phyloP scores from a whole-genome alignment of 1,140 invertebrate species.

The Oryctes rhinoceros region DNA sequence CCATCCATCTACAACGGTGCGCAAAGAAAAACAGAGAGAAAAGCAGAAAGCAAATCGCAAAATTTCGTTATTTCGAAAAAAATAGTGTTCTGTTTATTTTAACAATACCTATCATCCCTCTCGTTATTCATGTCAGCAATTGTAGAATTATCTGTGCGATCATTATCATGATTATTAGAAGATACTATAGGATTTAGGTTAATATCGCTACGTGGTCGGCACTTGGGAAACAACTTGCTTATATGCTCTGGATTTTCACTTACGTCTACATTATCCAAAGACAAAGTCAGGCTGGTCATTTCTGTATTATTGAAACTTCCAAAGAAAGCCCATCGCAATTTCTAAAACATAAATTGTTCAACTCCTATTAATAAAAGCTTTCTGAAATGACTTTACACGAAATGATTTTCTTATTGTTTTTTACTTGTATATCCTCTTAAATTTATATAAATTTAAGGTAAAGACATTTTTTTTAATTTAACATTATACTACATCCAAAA shows the following conservation, averaged over 20 bases:
- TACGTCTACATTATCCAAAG: slow-evolving; percentile 62
- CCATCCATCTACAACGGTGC: slow-evolving; percentile 55
- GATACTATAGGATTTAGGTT: slow-evolving; percentile 67
- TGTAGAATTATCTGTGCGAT: slow-evolving; percentile 58
- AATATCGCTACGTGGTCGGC: slow-evolving; percentile 71
- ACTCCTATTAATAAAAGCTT: neutral
- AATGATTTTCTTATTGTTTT: neutral
- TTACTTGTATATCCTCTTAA: neutral
- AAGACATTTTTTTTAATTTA: too few species aligned
- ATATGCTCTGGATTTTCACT: slow-evolving; percentile 75
- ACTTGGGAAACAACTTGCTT: slow-evolving; percentile 84
- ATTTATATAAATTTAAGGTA: too few species aligned
- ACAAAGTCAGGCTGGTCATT: slow-evolving; percentile 64
- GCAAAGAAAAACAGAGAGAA: slow-evolving; percentile 14
- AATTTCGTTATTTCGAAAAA: slow-evolving; percentile 11
- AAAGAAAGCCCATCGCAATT: slow-evolving; percentile 34
- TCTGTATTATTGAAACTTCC: slow-evolving; percentile 44
- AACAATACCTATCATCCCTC: slow-evolving; percentile 60
- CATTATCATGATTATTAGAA: slow-evolving; percentile 56
- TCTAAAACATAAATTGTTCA: slow-evolving; percentile 20
- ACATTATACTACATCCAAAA: too few species aligned
- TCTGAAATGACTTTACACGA: neutral
- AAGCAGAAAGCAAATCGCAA: slow-evolving; percentile 34
- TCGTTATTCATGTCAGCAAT: slow-evolving; percentile 60
- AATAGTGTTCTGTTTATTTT: slow-evolving; percentile 8